Conservation (phyloP, 2,797 vertebrate species). For the Melopsittacus undulatus region DNA sequence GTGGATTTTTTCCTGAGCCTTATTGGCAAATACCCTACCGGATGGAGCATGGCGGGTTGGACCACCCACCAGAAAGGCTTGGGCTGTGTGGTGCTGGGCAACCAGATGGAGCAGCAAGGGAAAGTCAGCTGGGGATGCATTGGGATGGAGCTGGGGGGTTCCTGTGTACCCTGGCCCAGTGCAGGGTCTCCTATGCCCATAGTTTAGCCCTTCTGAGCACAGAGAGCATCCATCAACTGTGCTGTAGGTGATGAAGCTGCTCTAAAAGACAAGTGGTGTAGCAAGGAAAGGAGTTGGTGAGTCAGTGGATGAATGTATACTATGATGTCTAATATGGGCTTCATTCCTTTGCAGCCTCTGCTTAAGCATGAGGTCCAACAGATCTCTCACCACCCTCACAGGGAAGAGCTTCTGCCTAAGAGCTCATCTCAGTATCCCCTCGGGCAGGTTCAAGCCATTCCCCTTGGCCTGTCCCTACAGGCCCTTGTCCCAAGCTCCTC, state of each 20-base stretch:
- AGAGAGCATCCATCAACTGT: background rate
- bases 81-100: background rate
- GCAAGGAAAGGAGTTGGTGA: background rate
- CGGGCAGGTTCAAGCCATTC: background rate
- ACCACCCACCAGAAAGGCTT: background rate
- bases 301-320: background rate
- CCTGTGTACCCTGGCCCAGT: background rate
- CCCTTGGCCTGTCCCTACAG: too few species aligned
- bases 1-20: background rate
- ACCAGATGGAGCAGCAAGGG: background rate
- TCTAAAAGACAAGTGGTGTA: background rate
- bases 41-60: background rate
- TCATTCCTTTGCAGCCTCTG: background rate
- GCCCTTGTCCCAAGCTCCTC: background rate
- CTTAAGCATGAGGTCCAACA: background rate
- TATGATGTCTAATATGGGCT: background rate
- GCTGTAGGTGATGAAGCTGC: background rate
- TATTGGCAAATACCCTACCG: background rate
- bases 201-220: background rate
- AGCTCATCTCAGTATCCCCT: background rate
- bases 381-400: background rate
- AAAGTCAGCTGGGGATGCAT: background rate
- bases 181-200: fast-evolving
- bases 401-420: background rate
- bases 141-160: background rate